phyloP scores from a whole-genome alignment of 2,888 invertebrate species.

The Aelia acuminata region DNA sequence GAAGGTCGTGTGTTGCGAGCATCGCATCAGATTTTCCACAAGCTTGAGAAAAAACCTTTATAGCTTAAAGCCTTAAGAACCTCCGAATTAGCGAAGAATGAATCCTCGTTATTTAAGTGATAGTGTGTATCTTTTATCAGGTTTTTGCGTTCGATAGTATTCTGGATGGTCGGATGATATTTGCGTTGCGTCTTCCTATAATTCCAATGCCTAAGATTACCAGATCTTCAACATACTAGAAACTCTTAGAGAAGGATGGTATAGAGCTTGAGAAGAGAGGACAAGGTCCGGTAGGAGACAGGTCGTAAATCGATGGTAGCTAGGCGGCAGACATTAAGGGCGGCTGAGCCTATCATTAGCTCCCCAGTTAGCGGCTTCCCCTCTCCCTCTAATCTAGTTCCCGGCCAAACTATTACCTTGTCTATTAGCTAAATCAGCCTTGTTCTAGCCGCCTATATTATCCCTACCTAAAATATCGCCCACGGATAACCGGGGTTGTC shows the following conservation, averaged over 20 bases:
- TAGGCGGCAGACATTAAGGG: slow-evolving; percentile 31
- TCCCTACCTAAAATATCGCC: slow-evolving; percentile 10
- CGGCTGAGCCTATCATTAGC: slow-evolving; percentile 52
- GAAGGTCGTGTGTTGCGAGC: too few relatives aligned
- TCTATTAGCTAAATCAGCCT: slow-evolving; percentile 38
- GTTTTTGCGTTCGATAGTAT: too few relatives aligned
- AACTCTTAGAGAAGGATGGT: not conserved
- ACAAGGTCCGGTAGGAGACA: slow-evolving; percentile 12
- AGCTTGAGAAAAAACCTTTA: too few relatives aligned
- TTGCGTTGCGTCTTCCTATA: too few relatives aligned
- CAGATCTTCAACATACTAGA: too few relatives aligned
- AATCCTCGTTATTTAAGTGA: too few relatives aligned
- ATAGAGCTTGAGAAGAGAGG: not conserved
- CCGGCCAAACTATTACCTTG: slow-evolving; percentile 51
- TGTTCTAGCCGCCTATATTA: not conserved
- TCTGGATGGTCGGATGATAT: too few relatives aligned
- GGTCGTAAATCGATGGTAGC: slow-evolving; percentile 18
- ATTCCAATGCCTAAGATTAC: too few relatives aligned
- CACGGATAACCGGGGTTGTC: slow-evolving; percentile 16
- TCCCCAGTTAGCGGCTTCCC: slow-evolving; percentile 13
- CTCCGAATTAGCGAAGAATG: too few relatives aligned
- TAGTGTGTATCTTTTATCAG: too few relatives aligned
- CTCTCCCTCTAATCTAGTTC: slow-evolving; percentile 34
- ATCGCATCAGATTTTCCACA: too few relatives aligned
- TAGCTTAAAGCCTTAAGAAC: too few relatives aligned